Evolutionary conservation across 1,140 invertebrate genomes (phyloP), one percentile per base, ranked within the genome.

Genomic region (Manduca sexta): DNA sequence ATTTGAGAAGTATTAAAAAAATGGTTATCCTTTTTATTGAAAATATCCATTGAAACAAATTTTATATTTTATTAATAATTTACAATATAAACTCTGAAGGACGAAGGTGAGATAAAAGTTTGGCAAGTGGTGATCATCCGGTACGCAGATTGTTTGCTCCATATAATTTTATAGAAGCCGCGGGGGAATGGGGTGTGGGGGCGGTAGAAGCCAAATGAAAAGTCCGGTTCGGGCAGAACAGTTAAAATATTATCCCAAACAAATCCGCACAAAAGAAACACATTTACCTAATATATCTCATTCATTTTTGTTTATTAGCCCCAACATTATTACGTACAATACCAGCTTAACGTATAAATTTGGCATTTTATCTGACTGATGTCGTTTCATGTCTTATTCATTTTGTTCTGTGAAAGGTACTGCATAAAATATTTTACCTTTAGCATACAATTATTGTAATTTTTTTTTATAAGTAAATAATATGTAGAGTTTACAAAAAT

Each of bases 91-190:
- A 35, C 4, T 14, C 14, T 11, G 11, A 40, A 10, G 7, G 15
- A 7, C 1, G 17, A n/a, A 11, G 5, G 38, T n/a, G 2, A 18
- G 14, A 8, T 15, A 7, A 38, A 44, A 62, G 40, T 65, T 69
- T 69, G 59, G 60, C 59, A 46, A 15, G 5, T 40, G 8, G 17
- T 37, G 14, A 5, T 31, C 7, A 26, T 6, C 15, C 11, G 12
- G 52, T 49, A 50, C 52, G 53, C 35, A 60, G 60, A 69, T 69
- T 69, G 63, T 70, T 70, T 62, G 61, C 59, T 64, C 59, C 58
- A 64, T 67, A 62, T 70, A 67, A 70, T 67, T 64, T 64, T 62
- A 64, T 67, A 67, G 58, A 49, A 56, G 49, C 49, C 49, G 40
- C 34, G 33, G 54, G 35, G 31, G 44, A n/a, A n/a, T n/a, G n/a